phyloP scores from a whole-genome alignment of 1,140 invertebrate species.

The Venustaconcha ellipsiformis region DNA sequence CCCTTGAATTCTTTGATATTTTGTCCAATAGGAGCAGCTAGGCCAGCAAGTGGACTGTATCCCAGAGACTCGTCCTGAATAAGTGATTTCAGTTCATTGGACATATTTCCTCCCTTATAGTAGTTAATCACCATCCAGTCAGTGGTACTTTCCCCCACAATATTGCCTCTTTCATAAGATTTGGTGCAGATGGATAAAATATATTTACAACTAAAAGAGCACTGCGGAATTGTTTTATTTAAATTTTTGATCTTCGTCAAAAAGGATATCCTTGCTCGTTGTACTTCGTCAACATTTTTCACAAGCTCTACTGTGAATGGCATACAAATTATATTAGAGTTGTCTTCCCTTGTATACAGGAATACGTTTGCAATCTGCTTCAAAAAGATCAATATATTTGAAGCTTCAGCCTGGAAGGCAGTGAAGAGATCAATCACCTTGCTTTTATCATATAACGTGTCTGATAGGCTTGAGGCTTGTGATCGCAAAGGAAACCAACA shows the following conservation, averaged over 20 bases:
- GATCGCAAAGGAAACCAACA: background rate
- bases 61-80: constrained; percentile 33
- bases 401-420: constrained; percentile 28
- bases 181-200: no score
- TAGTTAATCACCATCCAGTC: constrained; percentile 41
- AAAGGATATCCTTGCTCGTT: no score
- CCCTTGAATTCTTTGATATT: constrained; percentile 33
- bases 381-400: constrained; percentile 35
- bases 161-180: no score
- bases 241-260: no score
- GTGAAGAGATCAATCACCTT: constrained; percentile 37
- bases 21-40: constrained; percentile 37
- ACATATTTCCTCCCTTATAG: constrained; percentile 24
- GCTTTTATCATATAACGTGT: constrained; percentile 24
- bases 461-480: constrained; percentile 16
- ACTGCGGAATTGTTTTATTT: no score
- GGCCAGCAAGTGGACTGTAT: constrained; percentile 56
- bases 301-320: background rate
- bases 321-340: no score
- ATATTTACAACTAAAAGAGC: no score
- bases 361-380: constrained; percentile 15
- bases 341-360: background rate
- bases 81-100: constrained; percentile 26
- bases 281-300: background rate
- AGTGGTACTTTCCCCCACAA: background rate